phyloP scores from a whole-genome alignment of 2,113 vertebrate genomes.

The Crotophaga sulcirostris region DNA sequence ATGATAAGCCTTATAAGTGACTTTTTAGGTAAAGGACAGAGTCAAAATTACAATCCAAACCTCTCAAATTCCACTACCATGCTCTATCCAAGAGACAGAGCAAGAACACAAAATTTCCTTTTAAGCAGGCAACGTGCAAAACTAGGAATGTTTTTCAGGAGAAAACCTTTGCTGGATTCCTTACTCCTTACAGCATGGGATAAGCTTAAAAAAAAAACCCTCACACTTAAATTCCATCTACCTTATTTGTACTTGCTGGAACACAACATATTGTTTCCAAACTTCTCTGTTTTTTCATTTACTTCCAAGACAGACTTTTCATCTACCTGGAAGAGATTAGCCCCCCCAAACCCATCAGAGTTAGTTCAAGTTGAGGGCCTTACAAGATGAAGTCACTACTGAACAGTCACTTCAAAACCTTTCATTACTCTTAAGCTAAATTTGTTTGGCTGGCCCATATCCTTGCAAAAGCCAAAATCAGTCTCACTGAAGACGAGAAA shows the following conservation, averaged over 20 bases:
- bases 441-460: neutral
- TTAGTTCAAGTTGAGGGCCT: neutral
- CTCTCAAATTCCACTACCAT: neutral
- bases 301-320: neutral
- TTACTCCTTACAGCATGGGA: constrained; percentile 34
- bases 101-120: constrained; percentile 34
- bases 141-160: neutral
- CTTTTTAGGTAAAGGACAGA: constrained; percentile 23
- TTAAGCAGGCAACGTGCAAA: constrained; percentile 22
- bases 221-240: neutral
- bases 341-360: neutral
- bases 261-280: neutral
- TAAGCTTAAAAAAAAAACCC: neutral
- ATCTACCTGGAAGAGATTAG: neutral
- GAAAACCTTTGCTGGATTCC: constrained; percentile 39
- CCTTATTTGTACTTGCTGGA: constrained; percentile 40
- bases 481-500: neutral
- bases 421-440: neutral
- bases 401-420: constrained; percentile 7
- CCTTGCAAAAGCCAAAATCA: constrained; percentile 13
- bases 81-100: neutral
- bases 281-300: neutral
- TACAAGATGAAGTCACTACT: neutral
- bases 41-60: constrained; percentile 32
- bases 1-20: neutral